Evolutionary conservation across 64 coral and sea anemone genomes (phyloP).

Genomic region (Actinia tenebrosa): DNA sequence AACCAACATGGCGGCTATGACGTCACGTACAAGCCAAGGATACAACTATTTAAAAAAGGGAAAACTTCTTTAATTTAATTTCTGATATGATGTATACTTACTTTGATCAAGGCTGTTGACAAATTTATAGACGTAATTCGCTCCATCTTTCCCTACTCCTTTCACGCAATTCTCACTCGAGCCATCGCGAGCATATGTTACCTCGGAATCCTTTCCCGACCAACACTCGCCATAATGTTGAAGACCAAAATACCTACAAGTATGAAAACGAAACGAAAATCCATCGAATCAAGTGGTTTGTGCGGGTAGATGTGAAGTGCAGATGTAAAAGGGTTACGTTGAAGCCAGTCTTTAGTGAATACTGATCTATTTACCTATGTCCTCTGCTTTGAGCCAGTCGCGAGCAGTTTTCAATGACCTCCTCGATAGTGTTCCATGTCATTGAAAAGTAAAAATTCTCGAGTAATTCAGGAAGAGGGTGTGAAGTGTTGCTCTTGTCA

Average conservation of each 20-base stretch:
- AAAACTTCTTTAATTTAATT: no score
- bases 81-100: neutral
- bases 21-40: no score
- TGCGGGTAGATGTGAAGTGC: neutral
- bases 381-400: constrained; percentile 15
- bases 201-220: constrained; percentile 43
- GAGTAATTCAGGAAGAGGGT: constrained; percentile 44
- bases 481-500: constrained; percentile 33
- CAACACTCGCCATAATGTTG: constrained; percentile 51
- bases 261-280: neutral
- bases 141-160: constrained; percentile 32
- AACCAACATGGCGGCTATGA: no score
- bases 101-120: constrained; percentile 35
- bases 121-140: constrained; percentile 53
- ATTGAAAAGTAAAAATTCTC: constrained; percentile 40
- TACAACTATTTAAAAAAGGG: no score
- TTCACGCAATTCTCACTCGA: constrained; percentile 10
- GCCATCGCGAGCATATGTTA: constrained; percentile 53
- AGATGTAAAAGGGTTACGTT: no score
- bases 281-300: neutral
- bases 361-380: constrained; percentile 20
- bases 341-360: neutral
- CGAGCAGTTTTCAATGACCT: constrained; percentile 34
- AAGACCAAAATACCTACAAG: constrained; percentile 40
- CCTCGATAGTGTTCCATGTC: constrained; percentile 51